Conservation (phyloP, 2,888 invertebrate genomes). For the Micropterix aruncella region DNA sequence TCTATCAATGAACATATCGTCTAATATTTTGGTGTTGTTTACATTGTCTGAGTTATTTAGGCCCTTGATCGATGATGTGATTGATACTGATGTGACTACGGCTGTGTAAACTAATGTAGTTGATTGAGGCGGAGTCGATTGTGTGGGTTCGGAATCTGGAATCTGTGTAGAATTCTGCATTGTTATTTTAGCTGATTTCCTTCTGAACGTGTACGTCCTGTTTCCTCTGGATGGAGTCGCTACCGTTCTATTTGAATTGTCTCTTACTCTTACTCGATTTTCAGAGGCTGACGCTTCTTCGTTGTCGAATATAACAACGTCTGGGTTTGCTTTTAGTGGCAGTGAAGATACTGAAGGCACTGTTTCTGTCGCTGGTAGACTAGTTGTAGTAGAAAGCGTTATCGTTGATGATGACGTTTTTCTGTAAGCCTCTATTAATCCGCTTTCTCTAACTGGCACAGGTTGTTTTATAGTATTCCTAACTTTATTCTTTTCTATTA, state of each 20-base stretch:
- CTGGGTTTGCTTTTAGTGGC: too few species aligned
- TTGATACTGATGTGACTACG: slow-evolving; percentile 37
- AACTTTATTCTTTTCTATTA: slow-evolving; percentile 37
- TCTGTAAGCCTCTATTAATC: slow-evolving; percentile 33
- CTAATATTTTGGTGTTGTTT: slow-evolving; percentile 6
- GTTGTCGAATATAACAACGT: slow-evolving; percentile 8
- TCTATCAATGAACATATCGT: background rate
- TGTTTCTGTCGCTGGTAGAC: slow-evolving; percentile 16
- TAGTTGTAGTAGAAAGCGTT: slow-evolving; percentile 20
- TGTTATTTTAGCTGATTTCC: slow-evolving; percentile 8
- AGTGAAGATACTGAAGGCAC: slow-evolving; percentile 24
- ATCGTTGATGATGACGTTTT: slow-evolving; percentile 24
- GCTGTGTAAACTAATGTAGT: slow-evolving; percentile 37
- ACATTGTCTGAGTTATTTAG: slow-evolving; percentile 21
- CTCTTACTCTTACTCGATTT: slow-evolving; percentile 2
- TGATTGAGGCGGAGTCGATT: slow-evolving; percentile 23
- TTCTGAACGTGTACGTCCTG: slow-evolving; percentile 8
- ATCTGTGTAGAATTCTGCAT: slow-evolving; percentile 18
- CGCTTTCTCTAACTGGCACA: slow-evolving; percentile 32
- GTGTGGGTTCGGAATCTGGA: slow-evolving; percentile 24
- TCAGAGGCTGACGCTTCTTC: slow-evolving; percentile 6
- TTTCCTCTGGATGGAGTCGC: slow-evolving; percentile 2
- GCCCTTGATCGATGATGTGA: slow-evolving; percentile 36
- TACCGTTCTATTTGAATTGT: slow-evolving; percentile 1
- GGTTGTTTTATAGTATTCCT: slow-evolving; percentile 36